phyloP scores from a whole-genome alignment of 2,113 vertebrate species.

The Engraulis encrasicolus region DNA sequence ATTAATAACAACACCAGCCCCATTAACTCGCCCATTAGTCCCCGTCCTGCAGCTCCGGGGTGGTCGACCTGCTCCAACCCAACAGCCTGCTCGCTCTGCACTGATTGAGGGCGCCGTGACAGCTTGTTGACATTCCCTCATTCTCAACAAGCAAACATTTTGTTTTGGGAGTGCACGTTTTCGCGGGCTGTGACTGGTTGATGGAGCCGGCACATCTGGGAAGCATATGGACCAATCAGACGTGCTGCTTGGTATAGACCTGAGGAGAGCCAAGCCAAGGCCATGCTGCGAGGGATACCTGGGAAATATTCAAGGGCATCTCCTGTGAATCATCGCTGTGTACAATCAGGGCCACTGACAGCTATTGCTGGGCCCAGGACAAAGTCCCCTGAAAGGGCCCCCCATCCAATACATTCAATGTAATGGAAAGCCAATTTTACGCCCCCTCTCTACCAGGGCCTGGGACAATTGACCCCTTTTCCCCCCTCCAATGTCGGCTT shows the following conservation, averaged over 20 bases:
- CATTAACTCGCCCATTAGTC: not conserved
- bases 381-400: too few species aligned
- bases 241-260: too few species aligned
- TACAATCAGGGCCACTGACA: too few species aligned
- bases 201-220: not conserved
- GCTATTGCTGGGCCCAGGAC: too few species aligned
- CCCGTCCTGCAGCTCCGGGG: not conserved
- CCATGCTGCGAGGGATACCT: not conserved
- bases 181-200: not conserved
- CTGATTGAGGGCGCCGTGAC: constrained; percentile 1
- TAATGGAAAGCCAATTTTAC: too few species aligned
- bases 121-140: constrained; percentile 12
- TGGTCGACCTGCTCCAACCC: not conserved
- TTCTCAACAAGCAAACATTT: not conserved
- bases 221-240: constrained; percentile 1
- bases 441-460: too few species aligned
- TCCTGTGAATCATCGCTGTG: not conserved
- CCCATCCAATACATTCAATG: too few species aligned
- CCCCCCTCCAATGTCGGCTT: too few species aligned
- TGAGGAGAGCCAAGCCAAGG: not conserved
- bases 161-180: not conserved
- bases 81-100: not conserved
- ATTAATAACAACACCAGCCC: not conserved
- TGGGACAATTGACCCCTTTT: too few species aligned
- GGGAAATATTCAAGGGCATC: not conserved